Percentiles rank a stretch among this genome's conserved stretches.
Evolutionary conservation across 1,140 invertebrate species (phyloP).

Genomic region (Drosophila grimshawi): DNA sequence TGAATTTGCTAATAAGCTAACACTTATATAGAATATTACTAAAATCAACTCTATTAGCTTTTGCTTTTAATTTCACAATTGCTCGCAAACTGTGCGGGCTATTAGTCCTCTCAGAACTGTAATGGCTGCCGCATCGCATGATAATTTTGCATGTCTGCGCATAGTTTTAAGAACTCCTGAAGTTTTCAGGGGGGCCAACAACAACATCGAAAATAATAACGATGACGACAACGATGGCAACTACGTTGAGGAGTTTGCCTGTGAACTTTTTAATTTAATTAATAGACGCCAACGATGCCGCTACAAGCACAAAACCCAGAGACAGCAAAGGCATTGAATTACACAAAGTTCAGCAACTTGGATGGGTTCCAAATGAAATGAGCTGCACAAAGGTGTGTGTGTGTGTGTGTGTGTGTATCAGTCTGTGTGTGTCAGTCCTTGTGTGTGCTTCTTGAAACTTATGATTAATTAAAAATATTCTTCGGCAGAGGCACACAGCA

Average conservation of each 20-base stretch:
- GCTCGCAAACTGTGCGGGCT: slow-evolving; percentile 17
- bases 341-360: slow-evolving; percentile 62
- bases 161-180: slow-evolving; percentile 58
- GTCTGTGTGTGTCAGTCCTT: slow-evolving; percentile 26
- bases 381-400: slow-evolving; percentile 22
- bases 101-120: slow-evolving; percentile 41
- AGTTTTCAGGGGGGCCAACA: slow-evolving; percentile 8
- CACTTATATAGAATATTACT: background rate
- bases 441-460: slow-evolving; percentile 63
- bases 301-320: slow-evolving; percentile 39
- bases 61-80: background rate
- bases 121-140: slow-evolving; percentile 37
- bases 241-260: slow-evolving; percentile 30
- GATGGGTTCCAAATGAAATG: slow-evolving; percentile 40
- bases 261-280: slow-evolving; percentile 78
- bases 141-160: slow-evolving; percentile 65
- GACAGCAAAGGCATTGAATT: slow-evolving; percentile 68
- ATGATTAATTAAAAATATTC: slow-evolving; percentile 78
- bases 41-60: background rate
- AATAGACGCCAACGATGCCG: slow-evolving; percentile 60
- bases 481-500: slow-evolving; percentile 5
- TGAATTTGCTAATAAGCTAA: background rate
- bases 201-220: slow-evolving; percentile 27
- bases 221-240: slow-evolving; percentile 35
- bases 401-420: slow-evolving; percentile 19